Evolutionary conservation across 1,140 invertebrate species (phyloP).

Genomic region (Anastatus disparis): DNA sequence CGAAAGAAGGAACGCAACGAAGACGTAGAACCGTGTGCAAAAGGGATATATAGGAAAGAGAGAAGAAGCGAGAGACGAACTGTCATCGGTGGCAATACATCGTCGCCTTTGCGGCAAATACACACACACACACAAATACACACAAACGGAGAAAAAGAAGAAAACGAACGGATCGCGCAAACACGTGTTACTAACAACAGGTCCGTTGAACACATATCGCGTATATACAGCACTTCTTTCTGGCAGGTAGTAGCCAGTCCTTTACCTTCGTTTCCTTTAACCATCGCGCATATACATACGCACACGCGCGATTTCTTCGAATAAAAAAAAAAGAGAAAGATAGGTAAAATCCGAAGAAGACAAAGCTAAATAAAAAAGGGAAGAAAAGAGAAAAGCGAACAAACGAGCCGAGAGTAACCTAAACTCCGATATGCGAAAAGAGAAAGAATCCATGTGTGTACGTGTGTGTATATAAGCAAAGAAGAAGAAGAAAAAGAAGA

Average conservation of each 20-base stretch:
- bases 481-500: too few species aligned
- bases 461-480: too few species aligned
- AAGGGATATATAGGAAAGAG: conserved; percentile 27
- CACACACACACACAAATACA: neutral
- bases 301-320: conserved; percentile 59
- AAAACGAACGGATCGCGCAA: conserved; percentile 57
- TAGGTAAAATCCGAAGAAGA: too few species aligned
- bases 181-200: conserved; percentile 64
- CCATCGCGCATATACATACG: too few species aligned
- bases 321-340: too few species aligned
- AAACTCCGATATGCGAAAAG: too few species aligned
- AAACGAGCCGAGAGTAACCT: too few species aligned
- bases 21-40: conserved; percentile 11
- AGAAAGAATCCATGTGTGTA: neutral
- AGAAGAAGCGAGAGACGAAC: conserved; percentile 58
- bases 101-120: conserved; percentile 54
- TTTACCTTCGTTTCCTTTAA: conserved; percentile 49
- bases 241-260: conserved; percentile 43
- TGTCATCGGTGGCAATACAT: conserved; percentile 65
- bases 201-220: conserved; percentile 46
- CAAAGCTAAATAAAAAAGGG: too few species aligned
- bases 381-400: too few species aligned
- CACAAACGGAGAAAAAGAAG: conserved; percentile 41
- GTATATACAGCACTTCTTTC: conserved; percentile 22
- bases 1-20: neutral